Percentiles rank a stretch among this genome's conserved stretches.
Conservation (phyloP, 2,797 vertebrate genomes). For the Xiphorhynchus erythropygius region DNA sequence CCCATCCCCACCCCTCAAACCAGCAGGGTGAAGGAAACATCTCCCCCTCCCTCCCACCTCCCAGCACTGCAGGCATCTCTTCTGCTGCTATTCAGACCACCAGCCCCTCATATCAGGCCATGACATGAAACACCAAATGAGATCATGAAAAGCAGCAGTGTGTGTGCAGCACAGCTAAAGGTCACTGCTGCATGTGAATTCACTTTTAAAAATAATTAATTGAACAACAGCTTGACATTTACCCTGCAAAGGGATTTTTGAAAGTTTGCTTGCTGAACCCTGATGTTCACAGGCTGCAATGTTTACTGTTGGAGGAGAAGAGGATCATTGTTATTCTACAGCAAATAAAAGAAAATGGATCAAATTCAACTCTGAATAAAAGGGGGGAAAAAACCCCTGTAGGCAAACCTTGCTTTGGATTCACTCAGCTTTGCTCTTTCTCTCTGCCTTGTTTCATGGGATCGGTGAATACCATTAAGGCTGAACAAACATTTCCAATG, state of each 20-base stretch:
- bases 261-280: slow-evolving; percentile 56
- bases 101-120: neutral
- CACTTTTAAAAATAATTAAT: slow-evolving; percentile 58
- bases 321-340: slow-evolving; percentile 50
- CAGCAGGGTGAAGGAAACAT: neutral
- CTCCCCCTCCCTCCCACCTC: neutral
- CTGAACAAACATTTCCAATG: slow-evolving; percentile 7
- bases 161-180: slow-evolving; percentile 36
- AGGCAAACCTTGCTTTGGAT: neutral
- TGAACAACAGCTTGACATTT: slow-evolving; percentile 64
- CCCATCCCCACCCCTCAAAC: neutral
- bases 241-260: slow-evolving; percentile 46
- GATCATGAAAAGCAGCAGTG: neutral
- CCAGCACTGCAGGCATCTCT: neutral
- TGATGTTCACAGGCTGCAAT: slow-evolving; percentile 24
- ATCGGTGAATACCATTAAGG: neutral
- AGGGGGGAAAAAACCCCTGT: neutral
- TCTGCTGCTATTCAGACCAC: neutral
- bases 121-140: neutral
- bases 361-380: slow-evolving; percentile 7
- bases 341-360: slow-evolving; percentile 57
- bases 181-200: slow-evolving; percentile 55
- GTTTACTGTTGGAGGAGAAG: slow-evolving; percentile 34
- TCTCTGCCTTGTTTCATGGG: neutral
- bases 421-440: neutral